Evolutionary conservation across 2,113 vertebrate genomes (phyloP).

Genomic region (Psittacara wagleri): DNA sequence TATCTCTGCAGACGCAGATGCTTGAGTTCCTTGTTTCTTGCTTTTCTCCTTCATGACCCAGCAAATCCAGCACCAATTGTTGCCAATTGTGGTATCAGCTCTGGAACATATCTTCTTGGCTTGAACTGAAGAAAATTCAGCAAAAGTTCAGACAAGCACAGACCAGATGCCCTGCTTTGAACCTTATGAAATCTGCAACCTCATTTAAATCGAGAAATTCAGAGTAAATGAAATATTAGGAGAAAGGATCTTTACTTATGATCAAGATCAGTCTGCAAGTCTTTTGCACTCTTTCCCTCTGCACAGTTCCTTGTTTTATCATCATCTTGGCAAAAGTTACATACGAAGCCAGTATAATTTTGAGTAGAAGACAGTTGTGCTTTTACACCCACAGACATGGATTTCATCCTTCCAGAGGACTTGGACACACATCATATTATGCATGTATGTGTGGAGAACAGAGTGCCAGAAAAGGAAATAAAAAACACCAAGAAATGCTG

Average conservation of each 20-base stretch:
- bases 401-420: neutral
- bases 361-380: neutral
- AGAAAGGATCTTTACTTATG: neutral
- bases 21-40: neutral
- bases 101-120: neutral
- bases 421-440: neutral
- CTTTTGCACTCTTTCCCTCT: neutral
- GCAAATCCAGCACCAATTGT: neutral
- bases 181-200: neutral
- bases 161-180: neutral
- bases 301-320: neutral
- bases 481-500: neutral
- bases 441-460: neutral
- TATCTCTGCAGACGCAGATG: neutral
- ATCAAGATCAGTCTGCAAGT: neutral
- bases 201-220: neutral
- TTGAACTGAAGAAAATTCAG: neutral
- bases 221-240: neutral
- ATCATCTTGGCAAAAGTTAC: neutral
- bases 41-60: neutral
- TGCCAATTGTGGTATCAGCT: neutral
- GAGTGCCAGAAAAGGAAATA: slow-evolving; percentile 4
- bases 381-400: neutral
- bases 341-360: neutral
- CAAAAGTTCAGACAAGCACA: slow-evolving; percentile 19